Conservation (phyloP, 1,140 invertebrate genomes). For the Mactra quadrangularis region DNA sequence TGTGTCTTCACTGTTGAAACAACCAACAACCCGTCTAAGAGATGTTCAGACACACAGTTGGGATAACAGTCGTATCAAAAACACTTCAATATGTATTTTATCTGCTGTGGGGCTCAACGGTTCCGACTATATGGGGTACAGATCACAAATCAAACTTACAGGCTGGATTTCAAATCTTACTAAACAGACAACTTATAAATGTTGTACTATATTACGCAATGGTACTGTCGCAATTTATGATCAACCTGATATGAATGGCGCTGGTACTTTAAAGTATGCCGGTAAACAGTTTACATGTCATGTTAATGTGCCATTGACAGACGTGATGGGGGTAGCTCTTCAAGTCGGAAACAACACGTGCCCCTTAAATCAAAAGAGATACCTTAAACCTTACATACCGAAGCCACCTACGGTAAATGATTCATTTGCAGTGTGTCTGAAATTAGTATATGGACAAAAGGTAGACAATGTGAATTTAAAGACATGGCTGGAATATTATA, state of each 20-base stretch:
- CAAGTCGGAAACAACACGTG: not conserved
- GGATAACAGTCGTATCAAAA: too few relatives aligned
- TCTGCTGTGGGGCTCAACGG: not conserved
- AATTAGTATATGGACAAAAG: conserved; percentile 12
- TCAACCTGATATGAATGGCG: not conserved
- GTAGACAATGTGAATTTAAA: not conserved
- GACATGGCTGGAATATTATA: conserved; percentile 28
- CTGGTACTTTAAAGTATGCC: not conserved
- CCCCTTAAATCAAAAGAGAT: not conserved
- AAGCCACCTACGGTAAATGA: not conserved
- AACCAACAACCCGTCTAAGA: too few relatives aligned
- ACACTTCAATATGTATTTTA: conserved; percentile 6
- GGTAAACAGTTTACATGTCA: conserved; percentile 3
- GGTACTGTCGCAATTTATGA: not conserved
- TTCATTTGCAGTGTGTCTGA: conserved; percentile 28
- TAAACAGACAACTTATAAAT: not conserved
- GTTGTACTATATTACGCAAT: not conserved
- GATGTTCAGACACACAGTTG: too few relatives aligned
- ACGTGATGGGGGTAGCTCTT: not conserved
- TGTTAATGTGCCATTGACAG: not conserved
- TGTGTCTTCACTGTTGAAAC: too few relatives aligned
- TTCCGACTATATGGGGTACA: not conserved
- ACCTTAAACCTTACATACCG: conserved; percentile 1
- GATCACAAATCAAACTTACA: not conserved
- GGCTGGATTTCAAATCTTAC: not conserved